Evolutionary conservation across 2,113 vertebrate genomes (phyloP).

Genomic region (Lampris megalopsis): DNA sequence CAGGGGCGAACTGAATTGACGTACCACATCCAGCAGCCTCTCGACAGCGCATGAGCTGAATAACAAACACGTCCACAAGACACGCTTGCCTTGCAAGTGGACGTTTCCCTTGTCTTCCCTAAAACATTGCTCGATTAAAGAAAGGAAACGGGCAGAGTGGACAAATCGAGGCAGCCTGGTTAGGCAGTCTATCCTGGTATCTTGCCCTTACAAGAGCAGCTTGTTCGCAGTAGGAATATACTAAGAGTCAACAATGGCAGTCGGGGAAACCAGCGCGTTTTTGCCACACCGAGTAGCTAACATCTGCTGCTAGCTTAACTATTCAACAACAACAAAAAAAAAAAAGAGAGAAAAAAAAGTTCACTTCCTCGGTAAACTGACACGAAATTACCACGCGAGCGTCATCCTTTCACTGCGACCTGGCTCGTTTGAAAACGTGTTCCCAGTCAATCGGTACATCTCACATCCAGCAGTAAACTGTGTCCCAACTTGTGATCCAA

Average conservation of each 20-base stretch:
- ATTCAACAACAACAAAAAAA: no score
- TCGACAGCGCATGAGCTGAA: conserved; percentile 79
- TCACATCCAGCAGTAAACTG: not conserved
- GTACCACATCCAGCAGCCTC: conserved; percentile 80
- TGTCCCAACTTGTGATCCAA: not conserved
- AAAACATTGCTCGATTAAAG: conserved; percentile 51
- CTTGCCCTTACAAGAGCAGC: conserved; percentile 45
- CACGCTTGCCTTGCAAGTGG: conserved; percentile 71
- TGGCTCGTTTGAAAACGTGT: not conserved
- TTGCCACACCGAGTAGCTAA: not conserved
- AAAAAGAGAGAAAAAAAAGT: no score
- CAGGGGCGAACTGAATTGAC: conserved; percentile 79
- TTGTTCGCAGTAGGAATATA: conserved; percentile 31
- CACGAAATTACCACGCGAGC: not conserved
- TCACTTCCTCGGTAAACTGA: not conserved
- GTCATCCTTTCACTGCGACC: conserved; percentile 7
- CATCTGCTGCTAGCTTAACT: no score
- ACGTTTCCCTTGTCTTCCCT: conserved; percentile 68
- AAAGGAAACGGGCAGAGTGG: conserved; percentile 47
- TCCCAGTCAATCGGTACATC: not conserved
- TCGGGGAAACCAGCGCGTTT: not conserved
- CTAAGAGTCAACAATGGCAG: conserved; percentile 1
- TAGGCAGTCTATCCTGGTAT: conserved; percentile 39
- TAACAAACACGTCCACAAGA: conserved; percentile 79
- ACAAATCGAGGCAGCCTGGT: conserved; percentile 36